A percentile compares a stretch with the other conserved stretches of the same genome.
These are phyloP conservation scores for Nineta flava DNA, from an alignment of 2,888 invertebrate genomes.

Conservation along the genomic window DNA sequence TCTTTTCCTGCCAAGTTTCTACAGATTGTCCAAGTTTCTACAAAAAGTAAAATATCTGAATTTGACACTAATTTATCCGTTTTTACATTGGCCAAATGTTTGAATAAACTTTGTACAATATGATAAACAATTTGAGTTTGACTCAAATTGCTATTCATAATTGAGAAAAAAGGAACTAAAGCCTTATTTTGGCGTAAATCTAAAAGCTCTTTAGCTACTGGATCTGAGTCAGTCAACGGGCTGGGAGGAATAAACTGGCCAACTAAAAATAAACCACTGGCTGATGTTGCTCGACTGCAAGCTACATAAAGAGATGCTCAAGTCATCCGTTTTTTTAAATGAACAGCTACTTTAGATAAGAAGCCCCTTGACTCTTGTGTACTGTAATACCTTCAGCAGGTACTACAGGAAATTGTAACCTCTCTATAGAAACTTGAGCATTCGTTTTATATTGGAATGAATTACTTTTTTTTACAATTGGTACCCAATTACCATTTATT, in stretches of 20 bases:
- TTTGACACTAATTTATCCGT: neutral
- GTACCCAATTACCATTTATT: no score
- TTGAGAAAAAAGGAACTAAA: neutral
- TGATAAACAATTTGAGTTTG: neutral
- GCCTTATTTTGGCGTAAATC: neutral
- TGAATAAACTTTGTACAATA: neutral
- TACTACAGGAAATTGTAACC: conserved; percentile 12
- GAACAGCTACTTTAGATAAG: conserved; percentile 6
- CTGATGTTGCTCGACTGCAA: neutral
- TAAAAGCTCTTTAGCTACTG: neutral
- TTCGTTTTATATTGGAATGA: no score
- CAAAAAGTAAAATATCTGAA: neutral
- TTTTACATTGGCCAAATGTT: neutral
- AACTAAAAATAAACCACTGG: neutral
- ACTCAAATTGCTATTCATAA: neutral
- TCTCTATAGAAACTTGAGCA: neutral
- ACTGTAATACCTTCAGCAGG: conserved; percentile 13
- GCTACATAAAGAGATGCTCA: neutral
- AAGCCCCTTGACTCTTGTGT: conserved; percentile 13
- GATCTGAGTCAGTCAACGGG: neutral
- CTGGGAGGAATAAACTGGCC: neutral
- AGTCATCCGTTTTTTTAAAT: neutral
- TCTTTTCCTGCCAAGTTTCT: no score
- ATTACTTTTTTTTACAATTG: no score
- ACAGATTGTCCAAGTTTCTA: neutral